Percentiles rank a stretch among this genome's conserved stretches.
phyloP scores from a whole-genome alignment of 2,888 invertebrate species.

The Stenodera caucasica region DNA sequence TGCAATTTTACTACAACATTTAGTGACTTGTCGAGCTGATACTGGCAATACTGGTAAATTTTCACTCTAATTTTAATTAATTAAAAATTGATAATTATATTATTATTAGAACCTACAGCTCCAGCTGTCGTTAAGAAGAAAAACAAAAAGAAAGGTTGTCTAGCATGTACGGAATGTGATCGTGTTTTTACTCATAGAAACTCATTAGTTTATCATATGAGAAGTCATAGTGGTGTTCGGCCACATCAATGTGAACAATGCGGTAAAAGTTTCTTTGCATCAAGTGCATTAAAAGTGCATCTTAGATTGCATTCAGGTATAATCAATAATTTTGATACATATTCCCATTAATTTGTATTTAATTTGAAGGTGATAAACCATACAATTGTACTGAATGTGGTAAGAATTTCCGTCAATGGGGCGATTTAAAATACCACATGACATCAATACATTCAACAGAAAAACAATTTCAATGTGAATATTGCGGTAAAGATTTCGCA shows the following conservation, averaged over 20 bases:
- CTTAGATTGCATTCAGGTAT: conserved; percentile 70
- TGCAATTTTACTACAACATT: conserved; percentile 52
- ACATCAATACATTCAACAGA: conserved; percentile 80
- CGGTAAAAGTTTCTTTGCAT: conserved; percentile 81
- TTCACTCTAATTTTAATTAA: not conserved
- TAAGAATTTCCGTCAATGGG: conserved; percentile 82
- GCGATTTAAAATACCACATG: conserved; percentile 84
- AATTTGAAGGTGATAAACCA: conserved; percentile 69
- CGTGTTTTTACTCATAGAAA: conserved; percentile 79
- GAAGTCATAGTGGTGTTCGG: conserved; percentile 74
- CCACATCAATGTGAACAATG: conserved; percentile 79
- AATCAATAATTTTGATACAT: not conserved
- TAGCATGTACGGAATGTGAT: conserved; percentile 67
- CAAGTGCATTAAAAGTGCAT: conserved; percentile 81
- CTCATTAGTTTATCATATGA: conserved; percentile 80
- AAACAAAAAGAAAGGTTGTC: conserved; percentile 41
- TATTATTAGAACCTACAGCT: conserved; percentile 29
- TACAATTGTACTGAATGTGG: conserved; percentile 81
- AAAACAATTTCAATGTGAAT: conserved; percentile 85
- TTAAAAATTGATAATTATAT: not conserved
- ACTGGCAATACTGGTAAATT: conserved; percentile 44
- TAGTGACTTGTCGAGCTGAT: conserved; percentile 50
- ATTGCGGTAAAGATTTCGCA: conserved; percentile 86
- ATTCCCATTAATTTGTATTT: not conserved
- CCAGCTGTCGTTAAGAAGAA: conserved; percentile 48